Evolutionary conservation across 2,113 vertebrate genomes (phyloP).

Genomic region (Cephalopholis sonnerati): DNA sequence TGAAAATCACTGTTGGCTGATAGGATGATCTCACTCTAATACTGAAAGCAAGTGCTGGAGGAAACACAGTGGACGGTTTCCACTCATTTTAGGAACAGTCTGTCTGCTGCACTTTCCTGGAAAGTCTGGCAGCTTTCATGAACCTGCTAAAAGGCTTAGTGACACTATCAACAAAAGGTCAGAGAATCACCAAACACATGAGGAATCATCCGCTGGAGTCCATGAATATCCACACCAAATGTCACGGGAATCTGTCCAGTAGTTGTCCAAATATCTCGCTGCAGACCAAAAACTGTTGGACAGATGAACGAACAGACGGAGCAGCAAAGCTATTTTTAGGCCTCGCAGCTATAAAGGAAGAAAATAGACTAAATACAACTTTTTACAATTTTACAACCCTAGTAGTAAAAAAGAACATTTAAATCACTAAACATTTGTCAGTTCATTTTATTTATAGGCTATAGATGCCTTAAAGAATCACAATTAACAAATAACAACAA

Average conservation of each 20-base stretch:
- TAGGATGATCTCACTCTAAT: neutral
- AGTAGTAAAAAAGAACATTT: neutral
- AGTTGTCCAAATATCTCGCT: neutral
- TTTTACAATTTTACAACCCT: neutral
- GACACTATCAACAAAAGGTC: constrained; percentile 1
- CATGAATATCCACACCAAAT: neutral
- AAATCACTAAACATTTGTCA: no score
- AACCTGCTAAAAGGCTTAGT: neutral
- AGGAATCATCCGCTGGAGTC: neutral
- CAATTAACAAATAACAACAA: no score
- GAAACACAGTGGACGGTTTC: neutral
- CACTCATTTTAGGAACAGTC: neutral
- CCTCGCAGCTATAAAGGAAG: neutral
- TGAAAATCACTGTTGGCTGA: neutral
- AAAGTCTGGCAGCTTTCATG: neutral
- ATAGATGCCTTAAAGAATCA: neutral
- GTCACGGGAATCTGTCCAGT: neutral
- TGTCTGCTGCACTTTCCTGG: neutral
- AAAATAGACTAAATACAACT: neutral
- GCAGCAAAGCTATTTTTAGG: neutral
- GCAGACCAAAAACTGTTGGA: constrained; percentile 19
- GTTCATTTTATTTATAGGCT: neutral
- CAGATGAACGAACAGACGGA: constrained; percentile 45
- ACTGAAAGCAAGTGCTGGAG: neutral
- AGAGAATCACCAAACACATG: neutral